Base-by-base conservation (phyloP, 2,888 invertebrate species). In the Allophyes oxyacanthae region DNA sequence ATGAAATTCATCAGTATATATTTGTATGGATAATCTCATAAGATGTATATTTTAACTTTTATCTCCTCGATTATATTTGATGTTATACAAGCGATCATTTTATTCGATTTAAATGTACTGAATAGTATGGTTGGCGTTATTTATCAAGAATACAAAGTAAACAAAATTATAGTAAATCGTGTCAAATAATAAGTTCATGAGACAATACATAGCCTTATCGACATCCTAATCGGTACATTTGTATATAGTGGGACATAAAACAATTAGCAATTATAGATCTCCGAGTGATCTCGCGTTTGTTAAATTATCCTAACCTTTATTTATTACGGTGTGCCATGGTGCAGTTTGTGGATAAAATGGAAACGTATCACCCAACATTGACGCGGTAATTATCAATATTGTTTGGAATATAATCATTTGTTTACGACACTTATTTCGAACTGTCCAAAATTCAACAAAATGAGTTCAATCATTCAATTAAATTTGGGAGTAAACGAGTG, bases 21-120 rank as follows among this genome's bases (percentile, higher is more conserved):
- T 28, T 36, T 44, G 50, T 55, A 49, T 64, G 37, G 51, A 65
- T 73, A 75, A 64, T 72, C 67, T 72, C 67, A 53, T 59, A 49
- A 53, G 54, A 65, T 75, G 62, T 72, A 68, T 65, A 71, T 75
- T 75, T 62, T 72, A 72, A 62, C 48, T 60, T 64, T 71, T 56
- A 58, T 40, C 45, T 20, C 36, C 50, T 41, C 8, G 30, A 37
- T 42, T 48, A 26, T 54, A 44, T 50, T 65, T 50, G 38, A 62
- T 72, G 41, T 61, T 54, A 57, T 55, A 42, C 38, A 52, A 64
- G 59, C 36, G 36, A 49, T 54, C 28, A 61, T 65, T 60, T 63
- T 63, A 60, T 56, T 63, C 34, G 41, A 52, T 52, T 58, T 34
- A 20, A 69, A 70, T 67, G 55, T 64, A 63, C 54, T 58, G 57